A percentile compares a stretch with the other conserved stretches of the same genome.
phyloP scores from a whole-genome alignment of 2,797 vertebrate genomes.

The Anisognathus igniventris region DNA sequence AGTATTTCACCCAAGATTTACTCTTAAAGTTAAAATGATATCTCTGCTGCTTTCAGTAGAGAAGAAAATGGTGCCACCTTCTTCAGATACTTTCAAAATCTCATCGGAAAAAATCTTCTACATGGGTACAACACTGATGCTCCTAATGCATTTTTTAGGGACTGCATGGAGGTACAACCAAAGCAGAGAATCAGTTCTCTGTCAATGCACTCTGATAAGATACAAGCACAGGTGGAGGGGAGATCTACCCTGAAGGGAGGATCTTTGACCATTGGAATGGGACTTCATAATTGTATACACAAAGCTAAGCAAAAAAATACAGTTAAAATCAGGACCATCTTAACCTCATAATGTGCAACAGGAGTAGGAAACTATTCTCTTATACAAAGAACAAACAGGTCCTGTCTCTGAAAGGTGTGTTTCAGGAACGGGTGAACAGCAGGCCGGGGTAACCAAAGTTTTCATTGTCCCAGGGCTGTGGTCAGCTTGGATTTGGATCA shows the following conservation, averaged over 20 bases:
- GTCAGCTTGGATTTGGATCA: neutral
- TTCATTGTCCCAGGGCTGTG: neutral
- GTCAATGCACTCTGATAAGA: neutral
- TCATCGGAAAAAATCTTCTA: neutral
- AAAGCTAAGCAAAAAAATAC: neutral
- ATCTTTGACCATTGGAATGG: neutral
- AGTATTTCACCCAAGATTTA: neutral
- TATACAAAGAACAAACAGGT: neutral
- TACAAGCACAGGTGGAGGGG: neutral
- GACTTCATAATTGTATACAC: neutral
- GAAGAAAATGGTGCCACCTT: neutral
- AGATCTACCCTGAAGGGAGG: neutral
- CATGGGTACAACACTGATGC: neutral
- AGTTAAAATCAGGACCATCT: neutral
- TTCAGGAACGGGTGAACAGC: neutral
- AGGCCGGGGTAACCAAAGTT: neutral
- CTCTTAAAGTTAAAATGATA: neutral
- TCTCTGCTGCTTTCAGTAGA: neutral
- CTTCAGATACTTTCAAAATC: neutral
- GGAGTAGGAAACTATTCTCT: neutral
- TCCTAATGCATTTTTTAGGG: neutral
- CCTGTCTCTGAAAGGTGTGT: neutral
- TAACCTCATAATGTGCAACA: neutral
- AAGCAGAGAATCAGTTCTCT: neutral
- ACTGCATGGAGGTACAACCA: neutral